Evolutionary conservation across 2,888 invertebrate genomes (phyloP), one percentile per base, ranked within the genome.

Genomic region (Oscheius sp.): DNA sequence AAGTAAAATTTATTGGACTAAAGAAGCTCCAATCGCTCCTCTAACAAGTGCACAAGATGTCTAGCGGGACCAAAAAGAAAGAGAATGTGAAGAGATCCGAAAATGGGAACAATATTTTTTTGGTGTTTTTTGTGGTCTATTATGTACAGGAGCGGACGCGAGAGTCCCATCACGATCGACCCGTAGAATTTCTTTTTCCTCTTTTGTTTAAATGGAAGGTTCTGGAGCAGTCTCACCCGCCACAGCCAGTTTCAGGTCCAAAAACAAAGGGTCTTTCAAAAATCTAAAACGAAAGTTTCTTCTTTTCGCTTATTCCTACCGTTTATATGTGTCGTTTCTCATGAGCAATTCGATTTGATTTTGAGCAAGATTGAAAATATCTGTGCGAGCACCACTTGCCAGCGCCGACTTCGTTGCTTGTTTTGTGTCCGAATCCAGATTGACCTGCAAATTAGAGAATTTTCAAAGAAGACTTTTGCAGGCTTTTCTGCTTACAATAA

Each of bases 311-410:
- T 53, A 17, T 3, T 23, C 69, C 29, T 20, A 83, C 76, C 82
- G 69, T 63, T 74, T 73, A 67, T 84, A 82, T 6, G 81, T 78
- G 61, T 86, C 85, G 45, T 82, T 84, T 15, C 78, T 73, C 83
- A 85, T 85, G 12, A 85, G 69, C 63, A 81, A 82, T 48, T 83
- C 81, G 46, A 85, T 84, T 25, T 75, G 75, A 17, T 63, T 67
- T 57, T 85, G 84, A 12, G 85, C 85, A 53, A 85, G 70, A 12
- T 61, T 74, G 70, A 84, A 86, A 6, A 80, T 81, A 68, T 85
- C 82, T 20, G 75, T 64, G 15, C 70, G 70, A 58, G 76, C 66
- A n/a, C 81, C 83, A 27, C 52, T 72, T 48, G 81, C 80, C 53
- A 70, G 20, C 0, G 83, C 82, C 5, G 82, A 80, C 46, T 82